A percentile compares a stretch with the other conserved stretches of the same genome.
phyloP scores from a whole-genome alignment of 2,888 invertebrate genomes.

The Drosophila demipolita region DNA sequence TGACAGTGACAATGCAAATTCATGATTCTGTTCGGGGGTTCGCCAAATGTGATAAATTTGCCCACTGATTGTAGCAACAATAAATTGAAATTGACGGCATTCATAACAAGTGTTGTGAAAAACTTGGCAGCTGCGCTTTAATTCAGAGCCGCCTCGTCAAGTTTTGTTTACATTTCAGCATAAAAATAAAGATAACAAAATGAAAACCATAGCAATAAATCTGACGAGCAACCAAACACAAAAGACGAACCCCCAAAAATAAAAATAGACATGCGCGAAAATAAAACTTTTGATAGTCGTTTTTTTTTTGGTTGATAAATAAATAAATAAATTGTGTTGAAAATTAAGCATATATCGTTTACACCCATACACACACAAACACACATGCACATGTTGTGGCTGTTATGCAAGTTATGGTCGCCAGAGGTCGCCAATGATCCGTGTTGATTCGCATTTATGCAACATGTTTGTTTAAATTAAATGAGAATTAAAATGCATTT shows the following conservation, averaged over 20 bases:
- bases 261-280: slow-evolving; percentile 7
- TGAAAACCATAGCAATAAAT: slow-evolving; percentile 38
- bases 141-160: neutral
- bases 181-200: slow-evolving; percentile 4
- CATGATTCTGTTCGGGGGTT: neutral
- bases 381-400: neutral
- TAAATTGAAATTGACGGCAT: slow-evolving; percentile 16
- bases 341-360: slow-evolving; percentile 29
- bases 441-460: slow-evolving; percentile 37
- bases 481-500: slow-evolving; percentile 51
- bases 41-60: neutral
- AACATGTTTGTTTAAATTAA: slow-evolving; percentile 49
- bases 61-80: neutral
- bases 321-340: slow-evolving; percentile 62
- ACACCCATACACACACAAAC: neutral
- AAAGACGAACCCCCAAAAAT: slow-evolving; percentile 29
- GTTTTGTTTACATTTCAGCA: slow-evolving; percentile 17
- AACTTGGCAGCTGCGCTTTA: slow-evolving; percentile 3
- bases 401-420: slow-evolving; percentile 57
- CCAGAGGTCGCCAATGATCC: slow-evolving; percentile 56
- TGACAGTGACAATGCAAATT: neutral
- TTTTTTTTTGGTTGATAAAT: slow-evolving; percentile 17
- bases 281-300: slow-evolving; percentile 24
- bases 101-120: slow-evolving; percentile 1
- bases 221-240: slow-evolving; percentile 31